Evolutionary conservation across 37 sponge, comb jelly and placozoan species (phyloP).

Genomic region (Mnemiopsis leidyi): DNA sequence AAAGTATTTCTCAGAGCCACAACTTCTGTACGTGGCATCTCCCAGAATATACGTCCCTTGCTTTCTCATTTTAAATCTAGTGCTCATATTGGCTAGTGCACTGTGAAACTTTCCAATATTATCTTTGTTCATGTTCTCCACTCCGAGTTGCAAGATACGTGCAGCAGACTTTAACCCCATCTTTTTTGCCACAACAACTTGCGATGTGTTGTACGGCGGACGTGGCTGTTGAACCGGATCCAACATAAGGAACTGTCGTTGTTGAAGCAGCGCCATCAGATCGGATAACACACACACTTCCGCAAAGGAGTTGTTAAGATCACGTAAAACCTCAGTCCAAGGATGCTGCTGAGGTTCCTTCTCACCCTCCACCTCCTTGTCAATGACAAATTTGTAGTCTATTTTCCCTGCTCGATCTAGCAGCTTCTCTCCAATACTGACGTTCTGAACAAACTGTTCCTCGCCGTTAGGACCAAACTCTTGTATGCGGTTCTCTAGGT

Average conservation of each 20-base stretch:
- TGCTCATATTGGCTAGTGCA: slow-evolving; percentile 14
- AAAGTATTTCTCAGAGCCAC: neutral
- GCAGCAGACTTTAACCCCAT: neutral
- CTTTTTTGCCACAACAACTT: slow-evolving; percentile 49
- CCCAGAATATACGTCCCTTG: slow-evolving; percentile 50
- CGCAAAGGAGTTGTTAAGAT: slow-evolving; percentile 23
- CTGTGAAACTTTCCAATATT: slow-evolving; percentile 5
- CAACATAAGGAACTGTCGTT: slow-evolving; percentile 55
- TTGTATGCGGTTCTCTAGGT: slow-evolving; percentile 62
- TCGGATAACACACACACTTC: slow-evolving; percentile 31
- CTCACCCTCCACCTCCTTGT: neutral
- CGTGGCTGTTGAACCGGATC: slow-evolving; percentile 61
- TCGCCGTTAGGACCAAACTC: slow-evolving; percentile 49
- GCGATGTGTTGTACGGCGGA: slow-evolving; percentile 42
- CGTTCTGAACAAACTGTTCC: slow-evolving; percentile 24
- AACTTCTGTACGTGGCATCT: slow-evolving; percentile 51
- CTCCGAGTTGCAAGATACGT: neutral
- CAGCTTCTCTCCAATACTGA: slow-evolving; percentile 54
- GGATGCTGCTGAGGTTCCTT: slow-evolving; percentile 47
- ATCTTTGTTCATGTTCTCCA: neutral
- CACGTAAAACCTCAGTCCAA: slow-evolving; percentile 32
- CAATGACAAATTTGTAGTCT: slow-evolving; percentile 30
- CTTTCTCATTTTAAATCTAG: slow-evolving; percentile 45
- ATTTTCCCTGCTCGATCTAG: slow-evolving; percentile 48
- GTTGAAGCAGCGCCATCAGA: slow-evolving; percentile 62